Base-by-base conservation (phyloP, 92 coral and sea anemone genomes). In the Isaurus tuberculatus region DNA sequence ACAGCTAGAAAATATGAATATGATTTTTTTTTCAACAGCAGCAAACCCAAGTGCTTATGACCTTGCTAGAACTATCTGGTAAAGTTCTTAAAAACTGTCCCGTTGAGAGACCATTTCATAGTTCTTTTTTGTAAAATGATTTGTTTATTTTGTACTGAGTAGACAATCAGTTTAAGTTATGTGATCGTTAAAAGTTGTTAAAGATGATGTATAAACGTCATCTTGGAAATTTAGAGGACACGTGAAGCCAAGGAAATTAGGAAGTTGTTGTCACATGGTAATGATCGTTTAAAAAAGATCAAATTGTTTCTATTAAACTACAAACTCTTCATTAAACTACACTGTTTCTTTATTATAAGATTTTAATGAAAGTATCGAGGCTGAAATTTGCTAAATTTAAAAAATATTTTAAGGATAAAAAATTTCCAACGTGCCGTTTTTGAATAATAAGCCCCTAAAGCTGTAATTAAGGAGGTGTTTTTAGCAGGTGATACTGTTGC, bases 1-100 rank as follows among this genome's bases (percentile, higher is more conserved):
- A 53, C 57, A 49, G 57, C 57, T 49, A 49, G 19, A 49, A 49
- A 49, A 49, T 49, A 49, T 49, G 55, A 78, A 78, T 78, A 78
- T 78, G 71, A 51, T 51, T 79, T 79, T 79, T 33, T 34, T 58
- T 81, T 31, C 90, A 86, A 43, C 81, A 81, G 86, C 90, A 86
- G 63, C 86, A 80, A 57, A 51, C 81, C 61, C 86, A 79, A 40
- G 1, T 53, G 15, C 19, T 79, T 51, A 86, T 86, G 81, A 75
- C 68, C 68, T 79, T 79, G 66, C 89, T 79, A 80, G 25, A 80
- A 64, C 28, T 73, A 44, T 33, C 51, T 30, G 72, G 26, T 63
- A 32, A 79, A 57, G 57, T 79, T 79, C 72, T 79, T 63, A 20
- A 19, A 79, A 61, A 40, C 25, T 65, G 36, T 10, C 67, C 26